Evolutionary conservation across 2,113 vertebrate species (phyloP), one percentile per base, ranked within the genome.

Genomic region (Micromys minutus): DNA sequence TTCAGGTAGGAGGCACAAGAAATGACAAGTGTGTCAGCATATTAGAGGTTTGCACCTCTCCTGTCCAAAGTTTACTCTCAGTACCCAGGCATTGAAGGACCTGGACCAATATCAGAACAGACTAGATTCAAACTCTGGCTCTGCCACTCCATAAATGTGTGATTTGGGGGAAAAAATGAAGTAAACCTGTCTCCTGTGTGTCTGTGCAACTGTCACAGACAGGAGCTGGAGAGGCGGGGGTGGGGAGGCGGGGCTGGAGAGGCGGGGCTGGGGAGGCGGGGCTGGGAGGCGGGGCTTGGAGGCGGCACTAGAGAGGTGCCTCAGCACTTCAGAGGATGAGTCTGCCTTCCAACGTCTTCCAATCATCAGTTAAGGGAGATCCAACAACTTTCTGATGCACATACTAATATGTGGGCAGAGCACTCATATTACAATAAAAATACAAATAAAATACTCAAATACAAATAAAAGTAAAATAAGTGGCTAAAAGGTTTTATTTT

Each of bases 201-300:
- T 22, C n/a, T n/a, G n/a, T 0, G 3, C 0, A 12, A 29, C 67
- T 57, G 36, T 29, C 21, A 45, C 4, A 59, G 52, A 13, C 11
- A 8, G 34, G 77, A 36, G 8, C 1, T 10, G n/a, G 22, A 61
- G 55, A 42, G 16, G 24, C 8, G 9, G 26, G n/a, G n/a, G n/a
- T n/a, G n/a, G n/a, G n/a, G n/a, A n/a, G n/a, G n/a, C n/a, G n/a
- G n/a, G 61, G 61, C 61, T 29, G 5, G 61, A 63, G 61, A 16
- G 52, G 52, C 1, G 12, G 52, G 52, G n/a, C n/a, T n/a, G n/a
- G n/a, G n/a, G n/a, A n/a, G n/a, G n/a, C n/a, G n/a, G n/a, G n/a
- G n/a, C n/a, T n/a, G n/a, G n/a, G n/a, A n/a, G n/a, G n/a, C n/a
- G n/a, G n/a, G n/a, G n/a, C n/a, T n/a, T n/a, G n/a, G n/a, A n/a